Evolutionary conservation across 2,888 invertebrate species (phyloP).

Genomic region (Lapara coniferarum): DNA sequence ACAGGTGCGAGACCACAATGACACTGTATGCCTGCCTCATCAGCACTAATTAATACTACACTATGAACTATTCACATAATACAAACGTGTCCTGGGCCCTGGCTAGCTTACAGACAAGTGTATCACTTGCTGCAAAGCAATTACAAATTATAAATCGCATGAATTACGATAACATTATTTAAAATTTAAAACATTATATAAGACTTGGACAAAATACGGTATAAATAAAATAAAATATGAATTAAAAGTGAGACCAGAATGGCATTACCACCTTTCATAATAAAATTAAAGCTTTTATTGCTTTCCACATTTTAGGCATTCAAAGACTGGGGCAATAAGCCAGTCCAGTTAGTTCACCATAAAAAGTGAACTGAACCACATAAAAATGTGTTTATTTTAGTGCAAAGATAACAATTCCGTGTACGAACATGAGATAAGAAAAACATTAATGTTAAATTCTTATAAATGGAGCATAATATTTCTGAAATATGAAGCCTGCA

Average conservation of each 20-base stretch:
- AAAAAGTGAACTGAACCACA: too few species aligned
- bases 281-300: not conserved
- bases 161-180: not conserved
- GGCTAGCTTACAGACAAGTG: not conserved
- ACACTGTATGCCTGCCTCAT: not conserved
- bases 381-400: not conserved
- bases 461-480: not conserved
- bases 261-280: not conserved
- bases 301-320: not conserved
- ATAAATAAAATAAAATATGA: too few species aligned
- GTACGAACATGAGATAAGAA: not conserved
- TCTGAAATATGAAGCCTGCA: not conserved
- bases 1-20: not conserved
- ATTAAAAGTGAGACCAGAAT: not conserved
- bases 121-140: not conserved
- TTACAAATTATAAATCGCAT: not conserved
- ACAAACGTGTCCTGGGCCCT: not conserved
- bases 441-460: not conserved
- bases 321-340: not conserved
- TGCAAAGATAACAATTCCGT: not conserved
- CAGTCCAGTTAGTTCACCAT: too few species aligned
- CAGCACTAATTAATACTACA: not conserved
- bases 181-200: too few species aligned
- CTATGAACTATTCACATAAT: not conserved
- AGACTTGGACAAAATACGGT: too few species aligned